These are phyloP conservation scores for Dermatophagoides farinae DNA, from an alignment of 1,140 invertebrate genomes.

Conservation along the genomic window DNA sequence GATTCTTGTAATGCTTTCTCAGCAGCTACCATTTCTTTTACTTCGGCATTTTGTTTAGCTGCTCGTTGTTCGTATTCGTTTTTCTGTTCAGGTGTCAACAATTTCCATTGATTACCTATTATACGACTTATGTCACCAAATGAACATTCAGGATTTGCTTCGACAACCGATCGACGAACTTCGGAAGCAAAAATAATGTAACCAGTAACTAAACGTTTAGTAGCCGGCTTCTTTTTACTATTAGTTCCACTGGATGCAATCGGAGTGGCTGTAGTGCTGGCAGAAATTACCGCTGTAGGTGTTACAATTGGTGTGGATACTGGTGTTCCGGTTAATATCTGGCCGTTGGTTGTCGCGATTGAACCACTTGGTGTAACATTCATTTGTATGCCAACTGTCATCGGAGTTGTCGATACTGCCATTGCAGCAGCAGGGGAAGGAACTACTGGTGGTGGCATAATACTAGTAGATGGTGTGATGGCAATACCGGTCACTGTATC, in stretches of 20 bases:
- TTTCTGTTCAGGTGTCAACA: conserved; percentile 61
- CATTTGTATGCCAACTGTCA: too few species aligned
- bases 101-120: conserved; percentile 91
- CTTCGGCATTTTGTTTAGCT: conserved; percentile 54
- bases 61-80: conserved; percentile 81
- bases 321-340: neutral
- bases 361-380: neutral
- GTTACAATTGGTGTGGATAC: neutral
- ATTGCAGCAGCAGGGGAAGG: too few species aligned
- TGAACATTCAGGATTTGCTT: conserved; percentile 74
- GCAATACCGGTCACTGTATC: too few species aligned
- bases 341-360: neutral
- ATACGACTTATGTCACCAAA: conserved; percentile 96
- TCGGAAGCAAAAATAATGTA: conserved; percentile 97
- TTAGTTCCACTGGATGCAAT: conserved; percentile 12
- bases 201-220: conserved; percentile 75
- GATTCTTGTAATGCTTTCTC: conserved; percentile 14
- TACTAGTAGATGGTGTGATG: too few species aligned
- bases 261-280: conserved; percentile 25
- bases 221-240: conserved; percentile 14
- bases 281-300: conserved; percentile 24
- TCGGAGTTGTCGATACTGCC: too few species aligned
- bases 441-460: too few species aligned
- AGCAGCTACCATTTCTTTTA: conserved; percentile 20
- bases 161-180: conserved; percentile 59